Percentiles rank a stretch among this genome's conserved stretches.
Evolutionary conservation across 53 echinoderm and acorn worm genomes (phyloP).

Genomic region (Luidia sarsii): DNA sequence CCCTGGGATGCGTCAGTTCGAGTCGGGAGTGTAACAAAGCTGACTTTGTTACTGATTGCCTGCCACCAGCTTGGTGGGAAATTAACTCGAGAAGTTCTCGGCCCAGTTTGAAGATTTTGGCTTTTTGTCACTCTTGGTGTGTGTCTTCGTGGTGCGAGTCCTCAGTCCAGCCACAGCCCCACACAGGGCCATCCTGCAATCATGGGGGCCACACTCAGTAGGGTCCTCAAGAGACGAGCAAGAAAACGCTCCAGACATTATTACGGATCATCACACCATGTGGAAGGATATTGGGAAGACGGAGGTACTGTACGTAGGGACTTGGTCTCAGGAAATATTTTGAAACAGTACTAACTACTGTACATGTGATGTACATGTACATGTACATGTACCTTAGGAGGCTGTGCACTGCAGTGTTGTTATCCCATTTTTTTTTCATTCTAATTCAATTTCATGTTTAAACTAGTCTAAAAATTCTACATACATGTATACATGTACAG

Average conservation of each 20-base stretch:
- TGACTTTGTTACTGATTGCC: neutral
- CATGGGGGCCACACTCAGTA: neutral
- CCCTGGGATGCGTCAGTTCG: too few species aligned
- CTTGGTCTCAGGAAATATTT: too few species aligned
- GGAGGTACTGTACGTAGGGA: constrained; percentile 18
- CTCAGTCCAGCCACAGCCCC: neutral
- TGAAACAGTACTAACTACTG: too few species aligned
- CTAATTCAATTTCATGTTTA: too few species aligned
- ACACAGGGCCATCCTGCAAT: neutral
- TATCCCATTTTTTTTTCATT: too few species aligned
- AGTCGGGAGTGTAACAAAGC: neutral
- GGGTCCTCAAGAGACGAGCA: neutral
- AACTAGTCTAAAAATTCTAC: too few species aligned
- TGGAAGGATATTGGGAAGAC: constrained; percentile 9
- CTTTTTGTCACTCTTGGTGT: neutral
- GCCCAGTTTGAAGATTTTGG: neutral
- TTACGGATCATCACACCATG: neutral
- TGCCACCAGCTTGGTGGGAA: too few species aligned
- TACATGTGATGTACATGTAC: too few species aligned
- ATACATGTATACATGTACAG: too few species aligned
- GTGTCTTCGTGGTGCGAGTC: neutral
- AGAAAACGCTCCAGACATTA: neutral
- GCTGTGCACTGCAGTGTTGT: too few species aligned
- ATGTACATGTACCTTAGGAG: too few species aligned
- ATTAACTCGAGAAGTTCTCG: too few species aligned